A percentile compares a stretch with the other conserved stretches of the same genome.
Evolutionary conservation across 2,888 invertebrate genomes (phyloP).

Genomic region (Orchesellides sinensis): DNA sequence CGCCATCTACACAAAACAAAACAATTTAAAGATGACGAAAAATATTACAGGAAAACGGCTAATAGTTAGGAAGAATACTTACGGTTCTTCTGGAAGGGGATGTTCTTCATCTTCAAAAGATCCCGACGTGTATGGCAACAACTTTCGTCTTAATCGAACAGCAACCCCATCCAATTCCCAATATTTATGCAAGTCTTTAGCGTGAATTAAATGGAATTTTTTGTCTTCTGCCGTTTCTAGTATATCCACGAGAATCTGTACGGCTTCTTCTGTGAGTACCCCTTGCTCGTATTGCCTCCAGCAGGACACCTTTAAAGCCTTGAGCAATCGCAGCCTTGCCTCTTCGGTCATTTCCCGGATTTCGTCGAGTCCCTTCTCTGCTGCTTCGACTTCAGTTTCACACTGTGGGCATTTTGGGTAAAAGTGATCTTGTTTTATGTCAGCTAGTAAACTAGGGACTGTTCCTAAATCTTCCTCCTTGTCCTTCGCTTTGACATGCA

Average conservation of each 20-base stretch:
- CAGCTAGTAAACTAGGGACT: constrained; percentile 23
- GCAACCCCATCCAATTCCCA: constrained; percentile 58
- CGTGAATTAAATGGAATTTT: constrained; percentile 61
- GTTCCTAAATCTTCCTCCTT: background rate
- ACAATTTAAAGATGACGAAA: background rate
- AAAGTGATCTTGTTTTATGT: background rate
- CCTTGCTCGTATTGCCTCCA: constrained; percentile 83
- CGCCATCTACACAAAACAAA: constrained; percentile 7
- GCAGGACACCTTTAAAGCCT: constrained; percentile 81
- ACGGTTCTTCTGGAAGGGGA: constrained; percentile 11
- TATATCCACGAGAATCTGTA: constrained; percentile 80
- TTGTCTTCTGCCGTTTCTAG: constrained; percentile 80
- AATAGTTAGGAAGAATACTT: background rate
- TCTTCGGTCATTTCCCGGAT: constrained; percentile 81
- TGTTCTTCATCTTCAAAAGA: constrained; percentile 8
- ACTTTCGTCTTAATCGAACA: constrained; percentile 14
- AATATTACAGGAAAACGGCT: background rate
- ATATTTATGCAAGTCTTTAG: constrained; percentile 62
- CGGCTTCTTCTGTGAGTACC: constrained; percentile 81
- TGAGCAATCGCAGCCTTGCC: constrained; percentile 81
- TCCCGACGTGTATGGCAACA: constrained; percentile 25
- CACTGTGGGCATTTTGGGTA: background rate
- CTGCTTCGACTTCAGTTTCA: constrained; percentile 63
- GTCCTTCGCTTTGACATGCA: constrained; percentile 54
- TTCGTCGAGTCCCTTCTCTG: constrained; percentile 81